Conservation (phyloP, 2,113 vertebrate genomes). For the Sander lucioperca region DNA sequence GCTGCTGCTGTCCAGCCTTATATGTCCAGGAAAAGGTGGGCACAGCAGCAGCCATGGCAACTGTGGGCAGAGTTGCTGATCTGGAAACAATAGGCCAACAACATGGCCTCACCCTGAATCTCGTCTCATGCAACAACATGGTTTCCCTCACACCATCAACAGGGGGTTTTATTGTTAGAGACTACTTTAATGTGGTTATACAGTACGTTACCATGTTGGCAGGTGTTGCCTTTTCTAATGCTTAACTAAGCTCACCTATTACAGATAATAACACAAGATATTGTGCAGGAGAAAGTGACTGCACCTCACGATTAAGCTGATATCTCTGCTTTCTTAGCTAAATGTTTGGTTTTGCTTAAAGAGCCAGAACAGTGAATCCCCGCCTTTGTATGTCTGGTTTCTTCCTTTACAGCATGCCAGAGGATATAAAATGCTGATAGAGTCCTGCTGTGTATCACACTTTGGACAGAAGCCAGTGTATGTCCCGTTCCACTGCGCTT, state of each 20-base stretch:
- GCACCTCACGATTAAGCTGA: background rate
- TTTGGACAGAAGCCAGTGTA: constrained; percentile 64
- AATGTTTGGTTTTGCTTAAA: constrained; percentile 47
- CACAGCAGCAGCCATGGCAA: constrained; percentile 74
- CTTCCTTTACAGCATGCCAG: constrained; percentile 40
- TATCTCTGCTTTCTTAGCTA: constrained; percentile 16
- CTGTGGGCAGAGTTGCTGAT: constrained; percentile 68
- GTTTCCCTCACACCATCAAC: constrained; percentile 37
- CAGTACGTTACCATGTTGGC: background rate
- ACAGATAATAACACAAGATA: constrained; percentile 2
- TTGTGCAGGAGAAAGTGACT: constrained; percentile 7
- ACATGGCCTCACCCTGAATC: constrained; percentile 76
- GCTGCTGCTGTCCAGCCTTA: constrained; percentile 68
- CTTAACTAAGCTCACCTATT: background rate
- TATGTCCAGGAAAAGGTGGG: constrained; percentile 82
- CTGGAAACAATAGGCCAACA: constrained; percentile 76
- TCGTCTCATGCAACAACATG: constrained; percentile 41
- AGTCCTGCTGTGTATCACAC: constrained; percentile 52
- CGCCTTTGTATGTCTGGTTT: constrained; percentile 33
- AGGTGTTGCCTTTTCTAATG: constrained; percentile 15
- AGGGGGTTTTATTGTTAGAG: constrained; percentile 34
- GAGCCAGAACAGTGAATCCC: constrained; percentile 28
- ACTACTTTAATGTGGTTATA: constrained; percentile 26
- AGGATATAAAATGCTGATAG: constrained; percentile 60
- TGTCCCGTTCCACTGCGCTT: constrained; percentile 70